phyloP scores from a whole-genome alignment of 1,140 invertebrate genomes.

The Drosophila teissieri region DNA sequence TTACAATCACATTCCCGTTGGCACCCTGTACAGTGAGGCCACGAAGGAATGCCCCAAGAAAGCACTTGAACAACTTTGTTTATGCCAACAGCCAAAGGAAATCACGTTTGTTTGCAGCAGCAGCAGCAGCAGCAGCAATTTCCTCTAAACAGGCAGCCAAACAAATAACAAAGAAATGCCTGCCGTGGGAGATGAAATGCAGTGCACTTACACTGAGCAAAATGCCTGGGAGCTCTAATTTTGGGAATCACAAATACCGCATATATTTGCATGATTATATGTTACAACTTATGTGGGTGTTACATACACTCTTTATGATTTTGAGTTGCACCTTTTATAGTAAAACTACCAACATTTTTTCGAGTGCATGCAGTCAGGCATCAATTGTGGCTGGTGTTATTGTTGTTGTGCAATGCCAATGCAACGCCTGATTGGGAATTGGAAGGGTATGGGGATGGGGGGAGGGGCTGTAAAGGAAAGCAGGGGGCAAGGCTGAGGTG shows the following conservation, averaged over 20 bases:
- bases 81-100: constrained; percentile 40
- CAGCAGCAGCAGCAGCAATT: constrained; percentile 22
- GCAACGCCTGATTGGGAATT: constrained; percentile 67
- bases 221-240: background rate
- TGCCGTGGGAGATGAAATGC: constrained; percentile 33
- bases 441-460: background rate
- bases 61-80: constrained; percentile 68
- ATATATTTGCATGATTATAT: no score
- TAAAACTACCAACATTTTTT: background rate
- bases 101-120: constrained; percentile 39
- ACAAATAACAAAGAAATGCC: constrained; percentile 53
- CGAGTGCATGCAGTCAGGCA: constrained; percentile 15
- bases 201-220: constrained; percentile 3
- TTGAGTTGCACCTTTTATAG: no score
- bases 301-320: no score
- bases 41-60: constrained; percentile 37
- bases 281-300: no score
- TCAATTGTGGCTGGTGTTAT: constrained; percentile 30
- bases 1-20: background rate
- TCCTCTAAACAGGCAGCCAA: constrained; percentile 60
- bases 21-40: constrained; percentile 20
- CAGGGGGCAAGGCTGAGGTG: constrained; percentile 25
- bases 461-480: constrained; percentile 6
- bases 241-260: no score
- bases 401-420: constrained; percentile 60